A percentile compares a stretch with the other conserved stretches of the same genome.
phyloP scores from a whole-genome alignment of 64 coral and sea anemone species.

The Trachythela sp. region DNA sequence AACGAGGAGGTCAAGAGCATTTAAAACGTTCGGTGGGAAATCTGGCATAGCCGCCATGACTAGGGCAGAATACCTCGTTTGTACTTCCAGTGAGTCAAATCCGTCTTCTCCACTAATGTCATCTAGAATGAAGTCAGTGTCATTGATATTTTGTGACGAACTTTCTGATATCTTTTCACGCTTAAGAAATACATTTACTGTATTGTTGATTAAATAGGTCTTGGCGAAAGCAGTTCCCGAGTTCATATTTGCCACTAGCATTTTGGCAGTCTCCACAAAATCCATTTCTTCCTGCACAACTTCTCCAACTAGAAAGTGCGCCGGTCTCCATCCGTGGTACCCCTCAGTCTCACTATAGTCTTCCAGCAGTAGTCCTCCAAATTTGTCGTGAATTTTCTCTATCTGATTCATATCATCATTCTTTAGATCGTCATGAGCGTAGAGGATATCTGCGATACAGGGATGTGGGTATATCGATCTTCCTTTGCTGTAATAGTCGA shows the following conservation, averaged over 20 bases:
- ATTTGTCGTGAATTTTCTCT: slow-evolving; percentile 31
- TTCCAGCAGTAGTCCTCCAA: slow-evolving; percentile 53
- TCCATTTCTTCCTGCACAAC: slow-evolving; percentile 31
- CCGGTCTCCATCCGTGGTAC: slow-evolving; percentile 55
- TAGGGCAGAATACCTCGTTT: slow-evolving; percentile 36
- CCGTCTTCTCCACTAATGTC: slow-evolving; percentile 23
- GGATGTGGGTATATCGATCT: slow-evolving; percentile 36
- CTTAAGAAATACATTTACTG: slow-evolving; percentile 33
- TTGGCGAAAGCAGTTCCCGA: slow-evolving; percentile 35
- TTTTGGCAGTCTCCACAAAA: not conserved
- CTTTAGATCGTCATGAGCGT: not conserved
- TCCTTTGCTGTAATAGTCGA: slow-evolving; percentile 41
- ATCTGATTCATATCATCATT: not conserved
- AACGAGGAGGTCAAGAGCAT: slow-evolving; percentile 17
- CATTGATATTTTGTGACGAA: not conserved
- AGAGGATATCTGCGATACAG: slow-evolving; percentile 39
- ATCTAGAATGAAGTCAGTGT: not conserved
- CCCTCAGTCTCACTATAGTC: slow-evolving; percentile 20
- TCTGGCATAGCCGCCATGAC: slow-evolving; percentile 31
- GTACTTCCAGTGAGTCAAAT: not conserved
- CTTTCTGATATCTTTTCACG: slow-evolving; percentile 30
- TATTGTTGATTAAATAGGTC: slow-evolving; percentile 29
- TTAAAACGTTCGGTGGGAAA: not conserved
- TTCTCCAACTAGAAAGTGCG: slow-evolving; percentile 55
- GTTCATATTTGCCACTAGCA: not conserved